phyloP scores from a whole-genome alignment of 2,113 vertebrate genomes.

The Mesoclemmys tuberculata region DNA sequence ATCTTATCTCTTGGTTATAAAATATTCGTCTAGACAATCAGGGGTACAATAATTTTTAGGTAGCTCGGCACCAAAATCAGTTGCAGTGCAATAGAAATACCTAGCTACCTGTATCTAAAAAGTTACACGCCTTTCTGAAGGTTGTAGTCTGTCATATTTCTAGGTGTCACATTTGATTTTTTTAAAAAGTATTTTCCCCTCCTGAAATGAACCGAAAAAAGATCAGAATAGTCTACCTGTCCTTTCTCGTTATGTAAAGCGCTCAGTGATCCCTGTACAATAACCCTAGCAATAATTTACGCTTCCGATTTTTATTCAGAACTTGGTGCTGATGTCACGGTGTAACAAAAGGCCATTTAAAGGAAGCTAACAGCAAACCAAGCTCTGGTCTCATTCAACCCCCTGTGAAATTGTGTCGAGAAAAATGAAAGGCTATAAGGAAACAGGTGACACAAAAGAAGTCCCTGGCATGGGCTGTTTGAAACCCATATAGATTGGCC shows the following conservation, averaged over 20 bases:
- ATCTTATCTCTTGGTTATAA: background rate
- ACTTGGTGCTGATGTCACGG: background rate
- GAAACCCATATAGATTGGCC: background rate
- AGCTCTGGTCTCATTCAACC: fast-evolving
- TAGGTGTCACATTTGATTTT: background rate
- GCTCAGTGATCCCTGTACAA: background rate
- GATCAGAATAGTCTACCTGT: background rate
- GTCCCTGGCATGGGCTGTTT: background rate
- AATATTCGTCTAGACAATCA: background rate
- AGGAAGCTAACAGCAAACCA: background rate
- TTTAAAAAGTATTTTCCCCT: too few relatives aligned
- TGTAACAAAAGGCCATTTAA: background rate
- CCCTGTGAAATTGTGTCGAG: background rate
- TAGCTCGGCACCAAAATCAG: background rate
- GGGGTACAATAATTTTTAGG: background rate
- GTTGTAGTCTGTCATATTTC: background rate
- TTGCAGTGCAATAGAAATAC: background rate
- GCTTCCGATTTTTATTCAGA: background rate
- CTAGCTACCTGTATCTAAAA: background rate
- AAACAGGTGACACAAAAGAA: background rate
- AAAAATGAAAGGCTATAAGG: background rate
- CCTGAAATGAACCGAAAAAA: background rate
- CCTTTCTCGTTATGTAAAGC: background rate
- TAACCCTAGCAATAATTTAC: background rate
- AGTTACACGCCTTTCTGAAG: background rate